A percentile compares a stretch with the other conserved stretches of the same genome.
These are phyloP conservation scores for Pharmacophagus antenor DNA, from an alignment of 2,888 invertebrate genomes.

Conservation along the genomic window DNA sequence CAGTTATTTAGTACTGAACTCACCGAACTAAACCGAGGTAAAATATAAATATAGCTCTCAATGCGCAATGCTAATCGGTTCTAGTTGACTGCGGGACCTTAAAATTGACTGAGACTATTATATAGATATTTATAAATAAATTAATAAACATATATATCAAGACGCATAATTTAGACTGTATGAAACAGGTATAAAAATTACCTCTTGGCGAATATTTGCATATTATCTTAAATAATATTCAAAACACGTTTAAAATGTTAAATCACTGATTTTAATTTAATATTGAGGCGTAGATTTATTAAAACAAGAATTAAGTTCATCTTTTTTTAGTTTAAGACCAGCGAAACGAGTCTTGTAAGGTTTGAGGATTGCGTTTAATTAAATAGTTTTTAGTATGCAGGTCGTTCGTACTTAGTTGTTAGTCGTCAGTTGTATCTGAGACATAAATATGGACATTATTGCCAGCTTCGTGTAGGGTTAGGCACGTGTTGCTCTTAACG, in stretches of 20 bases:
- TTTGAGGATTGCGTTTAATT: neutral
- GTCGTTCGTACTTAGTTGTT: slow-evolving; percentile 7
- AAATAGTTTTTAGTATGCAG: slow-evolving; percentile 14
- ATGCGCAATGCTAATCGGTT: too few relatives aligned
- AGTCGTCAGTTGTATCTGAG: slow-evolving; percentile 5
- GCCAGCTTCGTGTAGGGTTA: slow-evolving; percentile 17
- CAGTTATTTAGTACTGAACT: too few relatives aligned
- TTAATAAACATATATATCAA: neutral
- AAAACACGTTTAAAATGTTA: neutral
- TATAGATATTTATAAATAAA: neutral
- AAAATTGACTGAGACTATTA: too few relatives aligned
- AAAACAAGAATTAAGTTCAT: neutral
- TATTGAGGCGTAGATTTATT: neutral
- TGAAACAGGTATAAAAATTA: neutral
- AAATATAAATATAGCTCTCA: too few relatives aligned
- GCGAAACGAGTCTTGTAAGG: neutral
- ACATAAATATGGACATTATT: slow-evolving; percentile 8
- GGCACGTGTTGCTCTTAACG: slow-evolving; percentile 19
- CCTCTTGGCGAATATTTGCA: neutral
- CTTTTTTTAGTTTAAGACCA: neutral
- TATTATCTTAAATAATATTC: neutral
- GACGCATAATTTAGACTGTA: neutral
- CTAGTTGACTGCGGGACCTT: too few relatives aligned
- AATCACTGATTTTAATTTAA: neutral
- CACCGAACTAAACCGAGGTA: too few relatives aligned